phyloP scores from a whole-genome alignment of 2,888 invertebrate species.

The Netelia melanura region DNA sequence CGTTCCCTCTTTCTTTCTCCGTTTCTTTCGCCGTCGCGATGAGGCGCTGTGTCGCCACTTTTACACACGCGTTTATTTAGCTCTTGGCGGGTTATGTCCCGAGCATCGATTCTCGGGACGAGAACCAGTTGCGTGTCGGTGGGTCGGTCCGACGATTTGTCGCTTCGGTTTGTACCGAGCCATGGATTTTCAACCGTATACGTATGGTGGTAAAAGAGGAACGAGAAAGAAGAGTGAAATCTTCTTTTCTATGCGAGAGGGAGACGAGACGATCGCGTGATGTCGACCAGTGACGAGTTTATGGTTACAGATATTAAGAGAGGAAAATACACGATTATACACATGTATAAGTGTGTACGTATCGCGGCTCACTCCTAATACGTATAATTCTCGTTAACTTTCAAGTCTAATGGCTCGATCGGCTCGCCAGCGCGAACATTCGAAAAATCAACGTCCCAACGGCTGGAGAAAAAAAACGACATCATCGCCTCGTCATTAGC shows the following conservation, averaged over 20 bases:
- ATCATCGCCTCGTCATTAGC: too few species aligned
- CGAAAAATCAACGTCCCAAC: background rate
- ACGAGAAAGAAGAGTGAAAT: background rate
- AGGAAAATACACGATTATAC: background rate
- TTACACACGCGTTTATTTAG: slow-evolving; percentile 21
- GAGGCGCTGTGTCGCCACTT: slow-evolving; percentile 33
- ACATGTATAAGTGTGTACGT: background rate
- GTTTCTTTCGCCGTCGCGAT: slow-evolving; percentile 16
- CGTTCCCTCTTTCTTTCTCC: slow-evolving; percentile 31
- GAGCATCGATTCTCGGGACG: slow-evolving; percentile 44
- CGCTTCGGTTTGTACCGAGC: slow-evolving; percentile 7
- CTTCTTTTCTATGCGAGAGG: background rate
- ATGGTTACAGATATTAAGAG: slow-evolving; percentile 20
- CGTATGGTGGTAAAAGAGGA: background rate
- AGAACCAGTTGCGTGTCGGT: slow-evolving; percentile 38
- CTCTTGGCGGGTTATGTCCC: slow-evolving; percentile 13
- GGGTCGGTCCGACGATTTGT: slow-evolving; percentile 51
- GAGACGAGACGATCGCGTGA: slow-evolving; percentile 34
- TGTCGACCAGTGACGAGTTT: slow-evolving; percentile 11
- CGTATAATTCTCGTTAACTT: slow-evolving; percentile 34
- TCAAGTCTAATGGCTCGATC: background rate
- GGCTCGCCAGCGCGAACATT: background rate
- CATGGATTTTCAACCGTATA: background rate
- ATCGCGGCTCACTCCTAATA: slow-evolving; percentile 5
- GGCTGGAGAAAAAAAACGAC: too few species aligned